Percentiles rank a stretch among this genome's conserved stretches.
phyloP scores from a whole-genome alignment of 2,888 invertebrate species.

The Tineola bisselliella region DNA sequence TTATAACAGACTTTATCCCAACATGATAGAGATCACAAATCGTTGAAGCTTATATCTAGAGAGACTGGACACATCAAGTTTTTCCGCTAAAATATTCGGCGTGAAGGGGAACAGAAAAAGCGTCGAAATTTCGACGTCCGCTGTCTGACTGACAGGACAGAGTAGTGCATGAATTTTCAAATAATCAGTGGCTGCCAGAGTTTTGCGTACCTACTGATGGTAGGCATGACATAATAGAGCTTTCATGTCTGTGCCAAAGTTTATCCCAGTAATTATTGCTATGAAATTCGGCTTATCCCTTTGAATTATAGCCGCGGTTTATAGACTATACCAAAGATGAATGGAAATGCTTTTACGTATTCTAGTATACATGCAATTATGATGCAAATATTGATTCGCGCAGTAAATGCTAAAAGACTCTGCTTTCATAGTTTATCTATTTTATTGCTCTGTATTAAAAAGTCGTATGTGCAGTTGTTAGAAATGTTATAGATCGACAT shows the following conservation, averaged over 20 bases:
- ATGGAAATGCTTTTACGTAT: too few species aligned
- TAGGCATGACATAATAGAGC: neutral
- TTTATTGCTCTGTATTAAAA: too few species aligned
- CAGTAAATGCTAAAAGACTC: too few species aligned
- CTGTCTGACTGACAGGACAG: slow-evolving; percentile 37
- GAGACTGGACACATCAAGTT: neutral
- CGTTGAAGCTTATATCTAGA: neutral
- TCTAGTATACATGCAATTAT: too few species aligned
- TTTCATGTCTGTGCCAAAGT: neutral
- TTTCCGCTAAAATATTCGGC: slow-evolving; percentile 8
- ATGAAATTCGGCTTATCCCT: neutral
- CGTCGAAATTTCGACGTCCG: slow-evolving; percentile 8
- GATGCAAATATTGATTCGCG: too few species aligned
- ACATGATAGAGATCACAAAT: neutral
- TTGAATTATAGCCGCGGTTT: too few species aligned
- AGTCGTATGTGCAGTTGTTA: too few species aligned
- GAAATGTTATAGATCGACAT: too few species aligned
- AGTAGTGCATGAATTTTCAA: slow-evolving; percentile 51
- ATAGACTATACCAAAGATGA: too few species aligned
- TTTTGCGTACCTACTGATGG: neutral
- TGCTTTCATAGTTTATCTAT: too few species aligned
- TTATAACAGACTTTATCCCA: neutral
- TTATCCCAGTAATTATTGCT: neutral
- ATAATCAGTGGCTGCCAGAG: slow-evolving; percentile 34
- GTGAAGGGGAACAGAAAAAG: slow-evolving; percentile 7